A percentile compares a stretch with the other conserved stretches of the same genome.
Conservation (phyloP, 2,113 vertebrate species). For the Campylomormyrus numenius region DNA sequence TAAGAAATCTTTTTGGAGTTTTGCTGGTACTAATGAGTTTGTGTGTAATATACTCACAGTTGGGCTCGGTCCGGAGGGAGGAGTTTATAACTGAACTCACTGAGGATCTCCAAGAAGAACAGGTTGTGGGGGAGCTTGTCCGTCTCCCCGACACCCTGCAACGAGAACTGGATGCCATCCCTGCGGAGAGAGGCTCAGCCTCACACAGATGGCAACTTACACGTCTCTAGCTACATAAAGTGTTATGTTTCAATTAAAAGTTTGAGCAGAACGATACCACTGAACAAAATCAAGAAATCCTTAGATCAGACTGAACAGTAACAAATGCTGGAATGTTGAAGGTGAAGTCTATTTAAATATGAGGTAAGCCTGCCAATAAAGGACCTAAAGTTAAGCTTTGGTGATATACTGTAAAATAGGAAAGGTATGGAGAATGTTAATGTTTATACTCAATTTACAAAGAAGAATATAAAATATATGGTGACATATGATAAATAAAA, state of each 20-base stretch:
- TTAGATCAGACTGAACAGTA: background rate
- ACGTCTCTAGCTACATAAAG: background rate
- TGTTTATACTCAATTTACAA: background rate
- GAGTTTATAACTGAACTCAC: conserved; percentile 79
- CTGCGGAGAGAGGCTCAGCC: conserved; percentile 40
- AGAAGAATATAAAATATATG: background rate
- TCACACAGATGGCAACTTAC: background rate
- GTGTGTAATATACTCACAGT: conserved; percentile 64
- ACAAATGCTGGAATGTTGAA: background rate
- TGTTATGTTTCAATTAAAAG: background rate
- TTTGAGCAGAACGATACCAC: background rate
- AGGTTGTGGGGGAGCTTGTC: conserved; percentile 55
- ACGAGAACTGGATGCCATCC: conserved; percentile 73
- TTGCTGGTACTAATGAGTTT: background rate
- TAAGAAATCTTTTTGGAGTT: background rate
- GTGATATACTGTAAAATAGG: background rate
- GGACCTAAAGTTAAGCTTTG: background rate
- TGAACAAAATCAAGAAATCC: background rate
- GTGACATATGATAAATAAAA: background rate
- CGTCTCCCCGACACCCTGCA: conserved; percentile 41
- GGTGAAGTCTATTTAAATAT: background rate
- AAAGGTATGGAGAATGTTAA: background rate
- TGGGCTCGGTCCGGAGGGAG: conserved; percentile 60
- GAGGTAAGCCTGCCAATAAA: background rate
- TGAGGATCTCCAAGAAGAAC: conserved; percentile 74